These are phyloP conservation scores for Drosophila ercepeae DNA, from an alignment of 1,140 invertebrate species.

Conservation along the genomic window DNA sequence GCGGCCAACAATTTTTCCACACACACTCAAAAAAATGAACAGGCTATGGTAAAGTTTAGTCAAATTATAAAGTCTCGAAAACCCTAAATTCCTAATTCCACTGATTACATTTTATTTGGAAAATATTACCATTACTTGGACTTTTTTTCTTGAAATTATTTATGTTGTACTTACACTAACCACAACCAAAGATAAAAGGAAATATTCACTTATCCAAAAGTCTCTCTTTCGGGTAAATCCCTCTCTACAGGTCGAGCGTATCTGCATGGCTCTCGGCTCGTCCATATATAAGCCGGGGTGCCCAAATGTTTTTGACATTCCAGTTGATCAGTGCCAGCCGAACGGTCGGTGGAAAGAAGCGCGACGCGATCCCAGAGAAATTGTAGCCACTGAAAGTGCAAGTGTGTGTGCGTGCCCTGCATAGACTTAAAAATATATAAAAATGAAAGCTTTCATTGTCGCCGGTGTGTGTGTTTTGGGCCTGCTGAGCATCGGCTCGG, in stretches of 20 bases:
- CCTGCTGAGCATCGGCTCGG: slow-evolving; percentile 84
- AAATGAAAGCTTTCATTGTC: slow-evolving; percentile 84
- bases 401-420: slow-evolving; percentile 48
- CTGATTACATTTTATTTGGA: too few species aligned
- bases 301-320: slow-evolving; percentile 75
- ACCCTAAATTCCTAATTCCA: too few species aligned
- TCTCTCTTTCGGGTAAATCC: slow-evolving; percentile 18
- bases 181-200: slow-evolving; percentile 14
- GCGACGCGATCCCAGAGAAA: slow-evolving; percentile 33
- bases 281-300: slow-evolving; percentile 72
- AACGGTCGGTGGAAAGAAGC: slow-evolving; percentile 54
- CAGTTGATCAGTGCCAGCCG: slow-evolving; percentile 58
- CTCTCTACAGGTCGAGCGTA: slow-evolving; percentile 10
- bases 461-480: slow-evolving; percentile 83
- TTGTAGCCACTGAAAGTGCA: slow-evolving; percentile 51
- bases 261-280: slow-evolving; percentile 9
- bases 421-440: slow-evolving; percentile 25
- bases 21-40: slow-evolving; percentile 25
- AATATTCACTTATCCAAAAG: background rate
- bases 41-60: too few species aligned
- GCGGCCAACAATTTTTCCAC: slow-evolving; percentile 23
- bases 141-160: too few species aligned
- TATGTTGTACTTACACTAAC: background rate
- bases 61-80: too few species aligned
- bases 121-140: too few species aligned